A percentile compares a stretch with the other conserved stretches of the same genome.
These are phyloP conservation scores for Acanthococcus lagerstroemiae DNA, from an alignment of 2,888 invertebrate genomes.

Conservation along the genomic window DNA sequence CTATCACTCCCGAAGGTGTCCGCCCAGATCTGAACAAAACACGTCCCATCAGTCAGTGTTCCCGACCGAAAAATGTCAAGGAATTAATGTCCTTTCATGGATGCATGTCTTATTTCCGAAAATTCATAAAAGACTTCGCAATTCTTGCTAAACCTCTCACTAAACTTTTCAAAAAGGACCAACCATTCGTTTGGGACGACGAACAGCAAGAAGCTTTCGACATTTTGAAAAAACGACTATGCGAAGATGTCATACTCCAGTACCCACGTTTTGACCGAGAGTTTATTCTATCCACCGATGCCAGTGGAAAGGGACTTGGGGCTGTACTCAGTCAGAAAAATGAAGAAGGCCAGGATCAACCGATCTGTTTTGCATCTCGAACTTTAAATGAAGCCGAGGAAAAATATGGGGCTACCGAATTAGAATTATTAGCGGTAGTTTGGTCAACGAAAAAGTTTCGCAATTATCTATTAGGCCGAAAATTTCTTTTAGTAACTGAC, in stretches of 20 bases:
- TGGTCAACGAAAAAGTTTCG: slow-evolving; percentile 38
- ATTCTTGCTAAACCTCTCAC: background rate
- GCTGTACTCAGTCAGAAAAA: slow-evolving; percentile 36
- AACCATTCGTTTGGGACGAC: background rate
- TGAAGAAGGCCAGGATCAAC: slow-evolving; percentile 39
- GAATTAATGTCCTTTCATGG: background rate
- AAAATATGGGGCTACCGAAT: slow-evolving; percentile 38
- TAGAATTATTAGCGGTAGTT: slow-evolving; percentile 39
- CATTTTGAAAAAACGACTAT: background rate
- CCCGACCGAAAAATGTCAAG: background rate
- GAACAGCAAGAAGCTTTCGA: background rate
- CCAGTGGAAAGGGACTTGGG: slow-evolving; percentile 35
- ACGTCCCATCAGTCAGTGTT: background rate
- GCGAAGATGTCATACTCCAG: background rate
- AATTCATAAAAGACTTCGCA: background rate
- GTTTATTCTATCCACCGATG: background rate
- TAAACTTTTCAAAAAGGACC: background rate
- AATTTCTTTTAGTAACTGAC: slow-evolving; percentile 35
- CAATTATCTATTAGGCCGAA: slow-evolving; percentile 35
- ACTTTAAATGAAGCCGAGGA: slow-evolving; percentile 38
- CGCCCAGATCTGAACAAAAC: background rate
- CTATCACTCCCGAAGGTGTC: background rate
- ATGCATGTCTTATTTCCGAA: background rate
- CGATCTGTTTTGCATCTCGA: slow-evolving; percentile 39
- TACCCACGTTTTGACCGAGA: background rate